A percentile compares a stretch with the other conserved stretches of the same genome.
Evolutionary conservation across 2,888 invertebrate species (phyloP).

Genomic region (Onthophagus sagittarius): DNA sequence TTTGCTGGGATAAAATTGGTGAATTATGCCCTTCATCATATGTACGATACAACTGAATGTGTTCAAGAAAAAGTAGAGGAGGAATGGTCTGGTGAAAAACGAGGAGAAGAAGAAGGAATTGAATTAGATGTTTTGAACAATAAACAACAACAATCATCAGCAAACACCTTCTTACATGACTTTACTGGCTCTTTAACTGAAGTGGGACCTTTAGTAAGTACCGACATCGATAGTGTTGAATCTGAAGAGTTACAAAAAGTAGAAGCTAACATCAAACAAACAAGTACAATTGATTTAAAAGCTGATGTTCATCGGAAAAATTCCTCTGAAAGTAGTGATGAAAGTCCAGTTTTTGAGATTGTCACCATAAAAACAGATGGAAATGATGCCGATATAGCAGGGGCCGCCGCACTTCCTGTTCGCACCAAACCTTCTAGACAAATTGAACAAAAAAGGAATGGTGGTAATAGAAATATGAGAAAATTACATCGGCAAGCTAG

Average conservation of each 20-base stretch:
- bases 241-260: conserved; percentile 44
- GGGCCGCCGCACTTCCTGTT: conserved; percentile 17
- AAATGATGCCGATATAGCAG: conserved; percentile 27
- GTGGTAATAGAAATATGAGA: conserved; percentile 44
- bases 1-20: conserved; percentile 81
- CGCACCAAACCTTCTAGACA: conserved; percentile 3
- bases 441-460: conserved; percentile 37
- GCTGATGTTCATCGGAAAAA: conserved; percentile 91
- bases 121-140: conserved; percentile 70
- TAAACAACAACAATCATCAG: conserved; percentile 19
- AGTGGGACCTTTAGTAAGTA: conserved; percentile 33
- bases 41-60: conserved; percentile 93
- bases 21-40: conserved; percentile 85
- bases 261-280: conserved; percentile 38
- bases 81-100: conserved; percentile 45
- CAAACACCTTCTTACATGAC: neutral
- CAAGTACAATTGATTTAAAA: conserved; percentile 63
- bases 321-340: conserved; percentile 83
- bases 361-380: conserved; percentile 33
- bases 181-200: conserved; percentile 32
- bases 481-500: conserved; percentile 55
- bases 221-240: conserved; percentile 48
- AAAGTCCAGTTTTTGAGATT: conserved; percentile 55
- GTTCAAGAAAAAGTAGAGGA: conserved; percentile 50
- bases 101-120: conserved; percentile 75